These are phyloP conservation scores for Epiblema foenella DNA, from an alignment of 2,888 invertebrate species.

Conservation along the genomic window DNA sequence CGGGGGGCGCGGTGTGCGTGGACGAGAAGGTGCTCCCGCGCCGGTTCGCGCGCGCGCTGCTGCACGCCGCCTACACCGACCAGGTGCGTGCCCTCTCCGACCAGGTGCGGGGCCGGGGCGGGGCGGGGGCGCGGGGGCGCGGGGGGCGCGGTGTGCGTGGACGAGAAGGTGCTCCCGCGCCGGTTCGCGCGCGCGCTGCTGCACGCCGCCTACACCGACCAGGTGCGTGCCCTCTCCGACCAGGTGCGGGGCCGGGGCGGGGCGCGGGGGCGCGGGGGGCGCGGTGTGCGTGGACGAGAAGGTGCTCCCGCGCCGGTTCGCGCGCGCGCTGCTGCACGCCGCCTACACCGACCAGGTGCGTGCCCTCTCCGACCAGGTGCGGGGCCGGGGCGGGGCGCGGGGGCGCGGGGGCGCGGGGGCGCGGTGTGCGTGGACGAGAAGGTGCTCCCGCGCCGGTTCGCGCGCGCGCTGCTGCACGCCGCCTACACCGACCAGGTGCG, in stretches of 20 bases:
- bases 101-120: too few relatives aligned
- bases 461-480: conserved; percentile 95
- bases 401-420: conserved; percentile 94
- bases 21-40: conserved; percentile 98
- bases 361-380: too few relatives aligned
- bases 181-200: conserved; percentile 95
- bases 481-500: conserved; percentile 89
- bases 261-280: too few relatives aligned
- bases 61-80: conserved; percentile 95
- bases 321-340: conserved; percentile 95
- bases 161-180: conserved; percentile 97
- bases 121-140: too few relatives aligned
- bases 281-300: conserved; percentile 91
- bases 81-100: too few relatives aligned
- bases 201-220: conserved; percentile 94
- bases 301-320: conserved; percentile 96
- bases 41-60: conserved; percentile 94
- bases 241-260: too few relatives aligned
- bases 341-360: conserved; percentile 89
- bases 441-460: conserved; percentile 96
- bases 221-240: too few relatives aligned
- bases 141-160: conserved; percentile 86
- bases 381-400: conserved; percentile 81
- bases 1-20: conserved; percentile 82
- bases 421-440: conserved; percentile 91